Percentiles rank a stretch among this genome's conserved stretches.
Conservation (phyloP, 2,888 invertebrate species). For the Lithophane leautieri region DNA sequence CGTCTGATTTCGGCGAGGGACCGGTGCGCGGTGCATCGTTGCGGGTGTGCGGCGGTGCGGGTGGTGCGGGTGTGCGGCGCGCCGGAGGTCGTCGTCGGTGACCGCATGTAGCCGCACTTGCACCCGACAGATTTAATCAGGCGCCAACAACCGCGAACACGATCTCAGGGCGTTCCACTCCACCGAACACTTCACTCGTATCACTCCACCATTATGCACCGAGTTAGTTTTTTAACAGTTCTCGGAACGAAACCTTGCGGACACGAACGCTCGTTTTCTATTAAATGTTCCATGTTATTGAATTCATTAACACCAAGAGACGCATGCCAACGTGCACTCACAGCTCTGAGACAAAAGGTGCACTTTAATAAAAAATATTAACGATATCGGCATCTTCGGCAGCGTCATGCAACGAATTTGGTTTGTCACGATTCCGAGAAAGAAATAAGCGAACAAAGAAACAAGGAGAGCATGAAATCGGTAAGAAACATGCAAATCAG, state of each 20-base stretch:
- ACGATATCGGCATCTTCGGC: conserved; percentile 62
- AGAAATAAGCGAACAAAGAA: conserved; percentile 75
- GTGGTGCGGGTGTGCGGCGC: conserved; percentile 32
- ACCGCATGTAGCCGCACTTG: conserved; percentile 75
- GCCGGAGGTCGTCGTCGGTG: conserved; percentile 65
- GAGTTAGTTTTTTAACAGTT: conserved; percentile 59
- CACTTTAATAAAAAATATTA: conserved; percentile 54
- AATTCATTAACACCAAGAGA: conserved; percentile 49
- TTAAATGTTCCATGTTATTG: conserved; percentile 56
- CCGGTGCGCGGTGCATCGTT: conserved; percentile 33
- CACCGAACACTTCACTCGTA: conserved; percentile 68
- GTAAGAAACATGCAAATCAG: conserved; percentile 81
- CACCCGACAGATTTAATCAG: conserved; percentile 82
- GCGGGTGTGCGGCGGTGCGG: conserved; percentile 21
- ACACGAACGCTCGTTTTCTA: conserved; percentile 67
- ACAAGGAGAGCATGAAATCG: conserved; percentile 78
- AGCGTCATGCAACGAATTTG: conserved; percentile 71
- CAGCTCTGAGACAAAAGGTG: conserved; percentile 53
- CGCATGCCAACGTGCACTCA: conserved; percentile 58
- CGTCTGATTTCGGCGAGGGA: conserved; percentile 55
- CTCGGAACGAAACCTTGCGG: conserved; percentile 61
- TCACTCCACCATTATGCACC: conserved; percentile 64
- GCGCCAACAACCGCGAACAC: conserved; percentile 79
- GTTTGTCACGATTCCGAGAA: conserved; percentile 78
- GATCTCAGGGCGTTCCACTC: conserved; percentile 77